Conservation (phyloP, 2,113 vertebrate genomes). For the Forbesichthys papilliferus region DNA sequence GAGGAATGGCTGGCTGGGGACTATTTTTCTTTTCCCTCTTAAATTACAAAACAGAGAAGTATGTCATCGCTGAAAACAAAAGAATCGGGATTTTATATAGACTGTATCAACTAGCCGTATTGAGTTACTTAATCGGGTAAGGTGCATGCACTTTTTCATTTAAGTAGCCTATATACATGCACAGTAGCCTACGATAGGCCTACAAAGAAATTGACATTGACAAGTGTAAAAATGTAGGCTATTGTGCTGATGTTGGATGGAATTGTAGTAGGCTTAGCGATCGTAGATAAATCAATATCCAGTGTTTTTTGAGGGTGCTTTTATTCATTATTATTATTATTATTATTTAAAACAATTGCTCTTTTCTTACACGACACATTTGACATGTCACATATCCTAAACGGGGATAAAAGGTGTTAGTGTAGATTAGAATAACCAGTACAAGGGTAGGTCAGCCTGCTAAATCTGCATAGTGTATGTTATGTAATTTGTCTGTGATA, state of each 20-base stretch:
- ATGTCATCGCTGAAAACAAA: slow-evolving; percentile 91
- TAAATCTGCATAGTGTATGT: not conserved
- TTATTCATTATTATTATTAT: no score
- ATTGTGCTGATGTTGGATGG: not conserved
- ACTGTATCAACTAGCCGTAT: slow-evolving; percentile 86
- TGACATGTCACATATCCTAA: slow-evolving; percentile 11
- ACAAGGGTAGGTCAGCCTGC: not conserved
- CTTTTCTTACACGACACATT: not conserved
- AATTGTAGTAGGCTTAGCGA: not conserved
- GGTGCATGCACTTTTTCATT: slow-evolving; percentile 32
- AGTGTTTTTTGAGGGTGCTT: no score
- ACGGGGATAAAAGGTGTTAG: not conserved
- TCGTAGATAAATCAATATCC: no score
- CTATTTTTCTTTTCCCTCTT: slow-evolving; percentile 80
- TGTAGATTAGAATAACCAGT: not conserved
- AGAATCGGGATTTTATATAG: slow-evolving; percentile 90
- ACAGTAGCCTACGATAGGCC: no score
- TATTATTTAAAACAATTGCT: no score
- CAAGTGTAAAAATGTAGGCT: not conserved
- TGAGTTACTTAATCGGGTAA: slow-evolving; percentile 93
- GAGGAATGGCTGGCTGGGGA: slow-evolving; percentile 81
- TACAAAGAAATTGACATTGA: no score
- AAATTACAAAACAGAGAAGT: slow-evolving; percentile 96
- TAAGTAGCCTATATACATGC: no score
- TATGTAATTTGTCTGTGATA: not conserved